Evolutionary conservation across 1,140 invertebrate genomes (phyloP).

Genomic region (Drusus annulatus): DNA sequence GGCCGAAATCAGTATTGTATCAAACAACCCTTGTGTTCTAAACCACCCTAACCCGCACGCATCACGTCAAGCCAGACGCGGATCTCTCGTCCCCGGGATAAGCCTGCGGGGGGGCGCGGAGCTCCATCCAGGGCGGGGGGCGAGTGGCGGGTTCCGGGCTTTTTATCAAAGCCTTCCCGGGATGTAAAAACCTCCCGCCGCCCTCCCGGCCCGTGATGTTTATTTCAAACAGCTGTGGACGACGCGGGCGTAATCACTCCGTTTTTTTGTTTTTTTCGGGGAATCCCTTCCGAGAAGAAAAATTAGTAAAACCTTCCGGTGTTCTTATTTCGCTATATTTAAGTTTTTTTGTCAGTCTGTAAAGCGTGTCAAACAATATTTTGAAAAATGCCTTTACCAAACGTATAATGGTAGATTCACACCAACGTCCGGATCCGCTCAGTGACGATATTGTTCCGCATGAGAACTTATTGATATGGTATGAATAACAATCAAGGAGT

Average conservation of each 20-base stretch:
- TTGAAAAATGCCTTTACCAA: too few species aligned
- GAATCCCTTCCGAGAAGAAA: slow-evolving; percentile 22
- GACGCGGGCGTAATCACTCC: slow-evolving; percentile 35
- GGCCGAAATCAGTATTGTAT: too few species aligned
- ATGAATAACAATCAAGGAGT: too few species aligned
- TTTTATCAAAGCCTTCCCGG: slow-evolving; percentile 58
- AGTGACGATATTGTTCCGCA: too few species aligned
- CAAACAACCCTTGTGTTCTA: neutral
- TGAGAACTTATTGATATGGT: too few species aligned
- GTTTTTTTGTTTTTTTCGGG: slow-evolving; percentile 19
- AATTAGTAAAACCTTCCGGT: slow-evolving; percentile 26
- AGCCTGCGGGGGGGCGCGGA: slow-evolving; percentile 7
- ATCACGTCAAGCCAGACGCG: slow-evolving; percentile 22
- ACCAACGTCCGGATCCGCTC: too few species aligned
- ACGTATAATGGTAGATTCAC: too few species aligned
- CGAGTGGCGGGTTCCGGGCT: neutral
- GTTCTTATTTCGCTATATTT: neutral
- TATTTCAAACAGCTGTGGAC: slow-evolving; percentile 42
- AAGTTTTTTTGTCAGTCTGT: too few species aligned
- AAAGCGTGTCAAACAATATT: too few species aligned
- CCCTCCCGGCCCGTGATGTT: slow-evolving; percentile 31
- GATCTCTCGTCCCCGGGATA: slow-evolving; percentile 49
- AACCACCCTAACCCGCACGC: slow-evolving; percentile 8
- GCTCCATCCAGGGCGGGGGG: too few species aligned
- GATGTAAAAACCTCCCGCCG: slow-evolving; percentile 35